These are phyloP conservation scores for Diadophis punctatus DNA, from an alignment of 2,113 vertebrate genomes.

Conservation along the genomic window DNA sequence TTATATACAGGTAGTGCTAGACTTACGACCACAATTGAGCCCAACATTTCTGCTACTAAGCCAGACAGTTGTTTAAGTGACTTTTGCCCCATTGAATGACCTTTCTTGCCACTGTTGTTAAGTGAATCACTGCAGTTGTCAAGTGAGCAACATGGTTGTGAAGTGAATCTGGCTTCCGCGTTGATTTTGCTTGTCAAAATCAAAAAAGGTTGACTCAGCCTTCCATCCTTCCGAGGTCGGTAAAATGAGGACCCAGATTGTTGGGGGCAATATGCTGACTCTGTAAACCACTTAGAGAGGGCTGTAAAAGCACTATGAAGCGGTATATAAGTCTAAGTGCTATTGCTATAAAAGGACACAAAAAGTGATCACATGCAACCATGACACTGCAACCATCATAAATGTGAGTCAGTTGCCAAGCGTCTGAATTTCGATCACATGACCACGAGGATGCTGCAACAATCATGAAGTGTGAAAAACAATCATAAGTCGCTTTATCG, in stretches of 20 bases:
- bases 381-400: background rate
- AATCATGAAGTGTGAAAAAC: background rate
- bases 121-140: background rate
- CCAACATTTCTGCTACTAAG: background rate
- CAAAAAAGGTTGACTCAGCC: too few species aligned
- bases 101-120: background rate
- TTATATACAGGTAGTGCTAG: background rate
- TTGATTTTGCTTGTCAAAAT: background rate
- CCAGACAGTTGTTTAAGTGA: background rate
- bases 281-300: too few species aligned
- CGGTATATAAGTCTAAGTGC: too few species aligned
- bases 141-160: background rate
- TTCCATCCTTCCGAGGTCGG: too few species aligned
- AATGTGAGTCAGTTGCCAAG: too few species aligned
- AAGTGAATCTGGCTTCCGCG: background rate
- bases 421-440: too few species aligned
- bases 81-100: background rate
- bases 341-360: too few species aligned
- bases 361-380: too few species aligned
- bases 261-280: too few species aligned
- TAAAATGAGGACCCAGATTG: too few species aligned
- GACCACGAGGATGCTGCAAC: background rate
- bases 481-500: background rate
- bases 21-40: background rate
- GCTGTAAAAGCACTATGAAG: too few species aligned